Percentiles rank a stretch among this genome's conserved stretches.
Conservation (phyloP, 1,140 invertebrate genomes). For the Drosophila azteca region DNA sequence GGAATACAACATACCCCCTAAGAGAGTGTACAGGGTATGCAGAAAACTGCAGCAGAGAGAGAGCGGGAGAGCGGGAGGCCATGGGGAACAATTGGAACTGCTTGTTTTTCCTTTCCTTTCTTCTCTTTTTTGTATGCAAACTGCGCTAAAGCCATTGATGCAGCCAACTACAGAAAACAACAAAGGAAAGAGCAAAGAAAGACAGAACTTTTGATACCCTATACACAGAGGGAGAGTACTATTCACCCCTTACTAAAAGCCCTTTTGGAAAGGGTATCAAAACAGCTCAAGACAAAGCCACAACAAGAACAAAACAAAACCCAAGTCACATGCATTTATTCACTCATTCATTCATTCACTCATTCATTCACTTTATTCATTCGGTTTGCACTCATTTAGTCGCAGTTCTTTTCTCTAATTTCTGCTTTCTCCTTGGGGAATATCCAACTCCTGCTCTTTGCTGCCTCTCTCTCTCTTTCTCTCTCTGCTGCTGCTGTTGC, state of each 20-base stretch:
- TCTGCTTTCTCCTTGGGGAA: background rate
- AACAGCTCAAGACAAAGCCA: no score
- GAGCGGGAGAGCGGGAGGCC: background rate
- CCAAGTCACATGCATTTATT: slow-evolving; percentile 53
- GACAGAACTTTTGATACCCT: background rate
- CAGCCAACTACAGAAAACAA: slow-evolving; percentile 28
- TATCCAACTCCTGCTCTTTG: background rate
- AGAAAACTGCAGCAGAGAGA: slow-evolving; percentile 9
- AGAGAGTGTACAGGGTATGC: no score
- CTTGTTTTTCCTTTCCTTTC: slow-evolving; percentile 47
- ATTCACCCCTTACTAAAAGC: no score
- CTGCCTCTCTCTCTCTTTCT: slow-evolving; percentile 1
- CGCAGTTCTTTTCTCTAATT: slow-evolving; percentile 37
- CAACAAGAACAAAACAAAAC: slow-evolving; percentile 22
- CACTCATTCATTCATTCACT: slow-evolving; percentile 29
- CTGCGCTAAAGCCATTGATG: slow-evolving; percentile 50
- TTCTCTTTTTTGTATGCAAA: slow-evolving; percentile 77
- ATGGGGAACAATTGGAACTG: slow-evolving; percentile 27
- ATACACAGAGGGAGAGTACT: no score
- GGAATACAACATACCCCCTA: no score
- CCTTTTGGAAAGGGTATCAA: no score
- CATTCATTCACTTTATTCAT: slow-evolving; percentile 47
- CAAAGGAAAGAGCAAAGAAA: slow-evolving; percentile 25
- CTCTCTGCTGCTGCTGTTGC: slow-evolving; percentile 2
- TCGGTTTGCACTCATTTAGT: slow-evolving; percentile 52